These are phyloP conservation scores for Bombyx huttoni DNA, from an alignment of 2,888 invertebrate genomes.

Conservation along the genomic window DNA sequence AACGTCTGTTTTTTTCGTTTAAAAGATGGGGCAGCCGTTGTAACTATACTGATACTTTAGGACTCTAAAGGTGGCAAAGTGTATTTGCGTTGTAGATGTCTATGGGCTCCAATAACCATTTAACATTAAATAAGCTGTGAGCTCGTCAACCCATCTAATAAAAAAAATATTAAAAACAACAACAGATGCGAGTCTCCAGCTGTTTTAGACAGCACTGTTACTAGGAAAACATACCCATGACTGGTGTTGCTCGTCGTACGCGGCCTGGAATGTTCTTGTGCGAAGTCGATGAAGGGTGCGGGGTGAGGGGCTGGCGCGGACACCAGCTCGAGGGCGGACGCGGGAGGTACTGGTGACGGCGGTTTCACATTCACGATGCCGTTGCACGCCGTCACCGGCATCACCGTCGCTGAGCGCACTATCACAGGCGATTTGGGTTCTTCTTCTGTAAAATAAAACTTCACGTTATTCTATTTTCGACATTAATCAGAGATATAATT, in stretches of 20 bases:
- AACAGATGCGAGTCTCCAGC: slow-evolving; percentile 36
- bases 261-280: slow-evolving; percentile 70
- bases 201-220: slow-evolving; percentile 48
- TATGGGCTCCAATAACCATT: too few species aligned
- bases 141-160: too few species aligned
- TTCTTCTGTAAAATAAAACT: slow-evolving; percentile 58
- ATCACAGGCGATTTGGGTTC: slow-evolving; percentile 61
- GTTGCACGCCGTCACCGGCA: slow-evolving; percentile 17
- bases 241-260: slow-evolving; percentile 50
- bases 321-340: slow-evolving; percentile 18
- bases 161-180: slow-evolving; percentile 4
- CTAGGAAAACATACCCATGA: slow-evolving; percentile 62
- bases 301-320: slow-evolving; percentile 24
- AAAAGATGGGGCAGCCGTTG: too few species aligned
- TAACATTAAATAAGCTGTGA: too few species aligned
- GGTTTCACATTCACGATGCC: slow-evolving; percentile 2
- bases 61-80: too few species aligned
- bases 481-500: too few species aligned
- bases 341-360: slow-evolving; percentile 14
- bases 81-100: too few species aligned
- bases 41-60: too few species aligned
- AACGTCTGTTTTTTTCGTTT: too few species aligned
- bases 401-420: slow-evolving; percentile 32
- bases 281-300: slow-evolving; percentile 52
- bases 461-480: slow-evolving; percentile 13